Evolutionary conservation across 1,140 invertebrate species (phyloP), one percentile per base, ranked within the genome.

Genomic region (Aphaenogaster floridana): DNA sequence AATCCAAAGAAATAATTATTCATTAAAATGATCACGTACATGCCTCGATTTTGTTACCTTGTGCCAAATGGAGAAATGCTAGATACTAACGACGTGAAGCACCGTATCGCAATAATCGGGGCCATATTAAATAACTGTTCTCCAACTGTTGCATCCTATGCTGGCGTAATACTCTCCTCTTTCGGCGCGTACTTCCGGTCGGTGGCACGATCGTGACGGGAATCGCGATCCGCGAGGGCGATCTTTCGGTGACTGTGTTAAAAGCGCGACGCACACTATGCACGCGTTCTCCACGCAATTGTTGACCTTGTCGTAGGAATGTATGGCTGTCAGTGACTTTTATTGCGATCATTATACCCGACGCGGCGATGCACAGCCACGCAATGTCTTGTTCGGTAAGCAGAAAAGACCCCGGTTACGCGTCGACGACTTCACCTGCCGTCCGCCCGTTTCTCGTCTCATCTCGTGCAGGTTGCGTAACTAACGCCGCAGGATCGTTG

Each of bases 281-380:
- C 72, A 59, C 63, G 50, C 28, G 59, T 87, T 71, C 21, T 48
- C 13, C 76, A 88, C 68, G 89, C 86, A 88, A 88, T 88, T 52
- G 64, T 74, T 71, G 71, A 91, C 89, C 86, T 81, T 88, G 90
- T 86, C 81, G 39, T 76, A 71, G 81, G 50, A 88, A 90, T 81
- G 61, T 48, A 11, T 28, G 21, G 63, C 74, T 61, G 76, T 86
- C 87, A 48, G 42, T 87, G 63, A 78, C 88, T 89, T 74, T 72
- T 89, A 86, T 90, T 78, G 45, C 66, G 36, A 87, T 88, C 48
- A 54, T 80, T 85, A 79, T 78, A 79, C 17, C 7, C 54, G 66
- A 76, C 72, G 61, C 61, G 76, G 57, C 28, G 21, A 8, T 39
- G 11, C 34, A 63, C n/a, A 13, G 15, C 85, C 50, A 42, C 34